These are phyloP conservation scores for Andinoacara biseriatus DNA, from an alignment of 2,113 vertebrate genomes.

Conservation along the genomic window DNA sequence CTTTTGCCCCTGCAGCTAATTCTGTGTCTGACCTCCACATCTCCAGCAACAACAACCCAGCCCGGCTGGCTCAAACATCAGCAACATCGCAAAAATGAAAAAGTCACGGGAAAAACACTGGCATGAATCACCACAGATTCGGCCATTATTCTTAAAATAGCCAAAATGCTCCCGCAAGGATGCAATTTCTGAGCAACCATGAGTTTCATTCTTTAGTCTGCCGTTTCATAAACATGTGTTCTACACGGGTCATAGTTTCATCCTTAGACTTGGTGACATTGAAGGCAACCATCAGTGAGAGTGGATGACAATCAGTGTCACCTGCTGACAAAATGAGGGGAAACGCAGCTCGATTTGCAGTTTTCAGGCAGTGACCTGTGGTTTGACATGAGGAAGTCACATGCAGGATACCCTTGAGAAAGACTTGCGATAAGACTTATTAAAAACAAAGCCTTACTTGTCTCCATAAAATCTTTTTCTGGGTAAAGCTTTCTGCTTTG, in stretches of 20 bases:
- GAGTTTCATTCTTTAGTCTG: background rate
- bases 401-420: background rate
- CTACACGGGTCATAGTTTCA: background rate
- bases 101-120: conserved; percentile 36
- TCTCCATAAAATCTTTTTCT: background rate
- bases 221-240: conserved; percentile 6
- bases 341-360: background rate
- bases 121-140: conserved; percentile 44
- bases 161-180: background rate
- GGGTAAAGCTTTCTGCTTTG: background rate
- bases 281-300: background rate
- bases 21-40: conserved; percentile 62
- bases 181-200: background rate
- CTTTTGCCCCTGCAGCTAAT: conserved; percentile 54
- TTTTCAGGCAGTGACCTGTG: background rate
- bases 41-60: conserved; percentile 47
- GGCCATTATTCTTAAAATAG: conserved; percentile 3
- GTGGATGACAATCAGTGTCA: conserved; percentile 17
- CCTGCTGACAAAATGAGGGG: background rate
- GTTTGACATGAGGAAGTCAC: background rate
- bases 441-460: background rate
- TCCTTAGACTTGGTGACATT: background rate
- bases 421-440: background rate
- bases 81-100: conserved; percentile 31
- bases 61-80: conserved; percentile 67